Evolutionary conservation across 2,113 vertebrate species (phyloP).

Genomic region (Pelecanoides urinatrix): DNA sequence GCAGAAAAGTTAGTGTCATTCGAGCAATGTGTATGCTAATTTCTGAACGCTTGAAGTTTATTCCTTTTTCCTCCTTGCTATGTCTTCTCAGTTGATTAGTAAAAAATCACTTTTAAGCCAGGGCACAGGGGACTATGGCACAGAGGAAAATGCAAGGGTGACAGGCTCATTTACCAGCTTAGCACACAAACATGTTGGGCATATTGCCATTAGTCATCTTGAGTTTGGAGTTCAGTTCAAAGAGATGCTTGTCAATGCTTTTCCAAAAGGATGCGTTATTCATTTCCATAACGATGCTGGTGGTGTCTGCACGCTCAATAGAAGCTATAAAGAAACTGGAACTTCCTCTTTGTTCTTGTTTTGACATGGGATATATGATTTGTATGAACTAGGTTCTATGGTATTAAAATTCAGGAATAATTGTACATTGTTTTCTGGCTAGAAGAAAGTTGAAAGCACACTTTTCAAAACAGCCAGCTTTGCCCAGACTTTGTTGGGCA

Average conservation of each 20-base stretch:
- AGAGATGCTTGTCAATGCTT: conserved; percentile 17
- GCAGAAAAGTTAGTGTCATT: background rate
- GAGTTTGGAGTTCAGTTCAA: conserved; percentile 37
- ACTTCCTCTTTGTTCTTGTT: conserved; percentile 26
- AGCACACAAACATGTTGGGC: background rate
- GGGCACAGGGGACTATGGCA: background rate
- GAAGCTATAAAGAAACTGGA: conserved; percentile 7
- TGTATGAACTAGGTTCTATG: background rate
- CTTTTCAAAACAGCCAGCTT: background rate
- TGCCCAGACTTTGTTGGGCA: background rate
- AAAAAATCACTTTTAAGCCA: conserved; percentile 13
- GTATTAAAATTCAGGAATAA: conserved; percentile 16
- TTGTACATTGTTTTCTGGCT: background rate
- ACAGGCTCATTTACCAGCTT: background rate
- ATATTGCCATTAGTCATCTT: background rate
- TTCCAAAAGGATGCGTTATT: conserved; percentile 15
- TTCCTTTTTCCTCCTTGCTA: background rate
- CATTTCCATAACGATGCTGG: background rate
- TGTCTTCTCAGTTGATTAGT: background rate
- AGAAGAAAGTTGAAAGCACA: background rate
- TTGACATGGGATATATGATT: background rate
- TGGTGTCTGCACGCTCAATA: background rate
- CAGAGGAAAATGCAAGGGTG: background rate
- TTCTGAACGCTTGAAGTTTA: background rate
- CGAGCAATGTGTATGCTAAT: background rate